A percentile compares a stretch with the other conserved stretches of the same genome.
These are phyloP conservation scores for Origma solitaria DNA, from an alignment of 2,113 vertebrate genomes.

Conservation along the genomic window DNA sequence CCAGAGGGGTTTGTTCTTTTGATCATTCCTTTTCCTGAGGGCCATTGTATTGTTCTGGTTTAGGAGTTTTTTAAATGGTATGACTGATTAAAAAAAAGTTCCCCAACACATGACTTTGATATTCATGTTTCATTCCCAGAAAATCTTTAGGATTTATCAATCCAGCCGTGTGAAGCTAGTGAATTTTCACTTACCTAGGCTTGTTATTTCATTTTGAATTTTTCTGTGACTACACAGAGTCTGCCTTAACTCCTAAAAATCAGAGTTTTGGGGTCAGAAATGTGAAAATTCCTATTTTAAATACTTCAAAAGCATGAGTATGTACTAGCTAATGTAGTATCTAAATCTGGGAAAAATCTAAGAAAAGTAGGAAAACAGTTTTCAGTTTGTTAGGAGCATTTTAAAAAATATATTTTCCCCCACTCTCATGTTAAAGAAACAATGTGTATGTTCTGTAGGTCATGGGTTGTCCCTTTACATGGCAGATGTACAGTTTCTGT, in stretches of 20 bases:
- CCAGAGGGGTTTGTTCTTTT: slow-evolving; percentile 40
- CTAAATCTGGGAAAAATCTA: not conserved
- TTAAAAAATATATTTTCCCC: not conserved
- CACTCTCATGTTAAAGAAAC: not conserved
- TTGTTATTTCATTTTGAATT: not conserved
- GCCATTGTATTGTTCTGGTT: slow-evolving; percentile 31
- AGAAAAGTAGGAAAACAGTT: not conserved
- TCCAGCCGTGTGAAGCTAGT: not conserved
- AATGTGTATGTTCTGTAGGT: not conserved
- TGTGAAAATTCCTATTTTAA: not conserved
- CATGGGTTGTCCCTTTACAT: not conserved
- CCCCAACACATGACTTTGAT: slow-evolving; percentile 50
- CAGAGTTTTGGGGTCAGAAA: not conserved
- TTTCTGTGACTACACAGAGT: not conserved
- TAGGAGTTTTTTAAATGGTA: slow-evolving; percentile 28
- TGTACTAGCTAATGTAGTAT: not conserved
- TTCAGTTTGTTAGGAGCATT: not conserved
- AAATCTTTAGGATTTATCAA: slow-evolving; percentile 46
- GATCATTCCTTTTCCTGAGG: slow-evolving; percentile 45
- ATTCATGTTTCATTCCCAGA: slow-evolving; percentile 18
- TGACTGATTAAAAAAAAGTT: slow-evolving; percentile 58
- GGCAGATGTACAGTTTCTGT: not conserved
- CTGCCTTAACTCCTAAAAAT: not conserved
- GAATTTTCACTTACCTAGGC: not conserved
- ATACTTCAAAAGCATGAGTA: not conserved